These are phyloP conservation scores for Oxyruncus cristatus DNA, from an alignment of 2,113 vertebrate species.

Conservation along the genomic window DNA sequence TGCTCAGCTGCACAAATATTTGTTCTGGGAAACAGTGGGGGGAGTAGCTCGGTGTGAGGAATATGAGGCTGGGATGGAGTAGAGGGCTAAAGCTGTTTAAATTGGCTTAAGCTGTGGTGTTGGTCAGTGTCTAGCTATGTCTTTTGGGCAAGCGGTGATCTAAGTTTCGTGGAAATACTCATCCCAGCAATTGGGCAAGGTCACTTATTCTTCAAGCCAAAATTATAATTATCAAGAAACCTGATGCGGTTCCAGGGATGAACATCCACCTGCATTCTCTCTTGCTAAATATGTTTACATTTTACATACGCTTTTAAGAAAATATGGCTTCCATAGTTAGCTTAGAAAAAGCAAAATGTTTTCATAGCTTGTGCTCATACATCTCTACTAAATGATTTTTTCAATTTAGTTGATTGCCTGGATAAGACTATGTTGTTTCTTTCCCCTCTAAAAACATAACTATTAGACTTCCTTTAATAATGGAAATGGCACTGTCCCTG, in stretches of 20 bases:
- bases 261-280: slow-evolving; percentile 9
- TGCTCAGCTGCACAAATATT: slow-evolving; percentile 38
- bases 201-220: not conserved
- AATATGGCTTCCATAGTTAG: not conserved
- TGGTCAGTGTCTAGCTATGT: slow-evolving; percentile 56
- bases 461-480: slow-evolving; percentile 15
- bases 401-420: not conserved
- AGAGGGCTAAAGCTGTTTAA: slow-evolving; percentile 21
- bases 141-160: not conserved
- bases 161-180: not conserved
- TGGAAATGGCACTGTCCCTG: not conserved
- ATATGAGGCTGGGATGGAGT: not conserved
- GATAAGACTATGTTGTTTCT: not conserved
- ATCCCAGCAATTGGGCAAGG: not conserved
- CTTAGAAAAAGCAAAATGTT: not conserved
- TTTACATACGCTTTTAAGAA: not conserved
- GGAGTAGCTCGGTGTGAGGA: not conserved
- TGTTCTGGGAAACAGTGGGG: not conserved
- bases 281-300: not conserved
- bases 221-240: slow-evolving; percentile 23
- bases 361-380: not conserved
- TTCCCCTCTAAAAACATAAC: not conserved
- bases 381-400: not conserved
- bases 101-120: not conserved
- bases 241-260: not conserved